These are phyloP conservation scores for Scaptomyza montana DNA, from an alignment of 1,140 invertebrate species.

Conservation along the genomic window DNA sequence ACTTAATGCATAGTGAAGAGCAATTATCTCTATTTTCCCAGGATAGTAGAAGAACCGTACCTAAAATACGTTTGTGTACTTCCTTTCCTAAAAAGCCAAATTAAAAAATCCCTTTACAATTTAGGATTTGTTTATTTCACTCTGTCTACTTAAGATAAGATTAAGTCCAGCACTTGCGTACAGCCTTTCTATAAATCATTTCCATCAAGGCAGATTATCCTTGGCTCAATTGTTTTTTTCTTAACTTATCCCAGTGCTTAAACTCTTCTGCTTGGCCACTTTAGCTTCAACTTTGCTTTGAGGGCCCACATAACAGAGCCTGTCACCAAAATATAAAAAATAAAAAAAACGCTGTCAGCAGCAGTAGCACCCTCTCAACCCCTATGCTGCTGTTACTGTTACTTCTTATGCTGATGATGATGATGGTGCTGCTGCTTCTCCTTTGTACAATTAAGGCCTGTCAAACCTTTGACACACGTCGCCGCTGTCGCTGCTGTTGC, in stretches of 20 bases:
- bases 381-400: not conserved
- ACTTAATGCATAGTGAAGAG: no score
- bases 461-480: constrained; percentile 81
- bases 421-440: not conserved
- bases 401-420: constrained; percentile 2
- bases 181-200: constrained; percentile 20
- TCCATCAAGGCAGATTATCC: constrained; percentile 5
- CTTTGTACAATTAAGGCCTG: constrained; percentile 72
- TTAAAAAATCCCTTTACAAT: not conserved
- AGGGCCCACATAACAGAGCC: constrained; percentile 7
- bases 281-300: constrained; percentile 1
- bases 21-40: no score
- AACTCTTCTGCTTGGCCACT: constrained; percentile 26
- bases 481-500: constrained; percentile 24
- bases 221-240: constrained; percentile 5
- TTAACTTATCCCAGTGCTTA: constrained; percentile 8
- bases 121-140: not conserved
- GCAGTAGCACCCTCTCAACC: not conserved
- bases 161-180: not conserved
- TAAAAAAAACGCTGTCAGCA: no score
- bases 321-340: not conserved
- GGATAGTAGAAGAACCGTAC: no score
- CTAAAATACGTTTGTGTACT: no score
- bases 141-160: not conserved
- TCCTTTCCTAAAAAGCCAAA: no score